A percentile compares a stretch with the other conserved stretches of the same genome.
phyloP scores from a whole-genome alignment of 2,113 vertebrate species.

The Pundamilia nyererei region DNA sequence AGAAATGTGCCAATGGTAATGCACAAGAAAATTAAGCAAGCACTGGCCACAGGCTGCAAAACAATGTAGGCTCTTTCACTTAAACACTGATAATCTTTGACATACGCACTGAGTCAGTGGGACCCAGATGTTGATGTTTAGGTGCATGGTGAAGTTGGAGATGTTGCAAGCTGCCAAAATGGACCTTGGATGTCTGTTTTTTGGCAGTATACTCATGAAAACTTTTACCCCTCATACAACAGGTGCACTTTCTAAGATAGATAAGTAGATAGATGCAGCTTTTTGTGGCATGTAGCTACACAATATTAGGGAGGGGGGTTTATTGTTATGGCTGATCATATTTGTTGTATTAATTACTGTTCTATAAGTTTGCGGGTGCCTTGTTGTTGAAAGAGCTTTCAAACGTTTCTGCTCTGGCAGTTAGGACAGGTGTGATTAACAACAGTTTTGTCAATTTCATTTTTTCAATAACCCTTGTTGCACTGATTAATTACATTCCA shows the following conservation, averaged over 20 bases:
- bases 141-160: background rate
- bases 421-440: slow-evolving; percentile 37
- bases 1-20: background rate
- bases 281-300: background rate
- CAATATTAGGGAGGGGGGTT: background rate
- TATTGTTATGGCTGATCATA: background rate
- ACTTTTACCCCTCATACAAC: background rate
- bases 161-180: background rate
- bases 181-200: background rate
- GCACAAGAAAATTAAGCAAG: background rate
- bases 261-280: background rate
- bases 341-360: background rate
- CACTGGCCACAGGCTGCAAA: background rate
- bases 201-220: background rate
- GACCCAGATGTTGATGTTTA: background rate
- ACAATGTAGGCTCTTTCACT: background rate
- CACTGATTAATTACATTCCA: slow-evolving; percentile 52
- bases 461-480: slow-evolving; percentile 49
- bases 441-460: slow-evolving; percentile 36
- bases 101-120: background rate
- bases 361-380: background rate
- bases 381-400: background rate
- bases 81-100: background rate
- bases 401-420: background rate
- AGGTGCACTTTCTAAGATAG: background rate